phyloP scores from a whole-genome alignment of 1,140 invertebrate species.

The Hyles vespertilio region DNA sequence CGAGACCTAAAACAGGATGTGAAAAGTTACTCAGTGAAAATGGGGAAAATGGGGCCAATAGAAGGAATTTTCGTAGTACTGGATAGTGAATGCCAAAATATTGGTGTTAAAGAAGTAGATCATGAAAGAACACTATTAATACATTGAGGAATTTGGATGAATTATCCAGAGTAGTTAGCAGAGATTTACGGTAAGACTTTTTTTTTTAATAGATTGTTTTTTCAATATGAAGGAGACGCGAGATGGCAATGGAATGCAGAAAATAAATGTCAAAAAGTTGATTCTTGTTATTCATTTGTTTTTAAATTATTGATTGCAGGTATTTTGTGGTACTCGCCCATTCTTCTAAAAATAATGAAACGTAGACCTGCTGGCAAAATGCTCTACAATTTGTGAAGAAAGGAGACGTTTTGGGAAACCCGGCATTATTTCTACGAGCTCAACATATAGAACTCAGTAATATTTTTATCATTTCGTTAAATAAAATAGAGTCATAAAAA shows the following conservation, averaged over 20 bases:
- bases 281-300: too few species aligned
- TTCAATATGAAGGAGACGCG: too few species aligned
- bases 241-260: too few species aligned
- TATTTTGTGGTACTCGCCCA: neutral
- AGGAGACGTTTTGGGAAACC: neutral
- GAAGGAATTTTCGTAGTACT: slow-evolving; percentile 13
- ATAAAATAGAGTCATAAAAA: too few species aligned
- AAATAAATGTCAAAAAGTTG: too few species aligned
- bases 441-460: too few species aligned
- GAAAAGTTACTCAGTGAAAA: slow-evolving; percentile 7
- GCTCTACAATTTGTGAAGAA: slow-evolving; percentile 4
- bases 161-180: slow-evolving; percentile 8
- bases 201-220: neutral
- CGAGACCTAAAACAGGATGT: slow-evolving; percentile 11
- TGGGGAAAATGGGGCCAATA: slow-evolving; percentile 5
- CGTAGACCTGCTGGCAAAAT: neutral
- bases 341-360: slow-evolving; percentile 1
- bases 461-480: too few species aligned
- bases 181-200: slow-evolving; percentile 9
- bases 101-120: neutral
- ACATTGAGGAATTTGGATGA: slow-evolving; percentile 6
- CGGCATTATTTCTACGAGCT: too few species aligned
- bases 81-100: neutral
- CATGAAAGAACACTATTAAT: neutral
- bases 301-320: neutral